Evolutionary conservation across 1,140 invertebrate genomes (phyloP).

Genomic region (Colletes gigas): DNA sequence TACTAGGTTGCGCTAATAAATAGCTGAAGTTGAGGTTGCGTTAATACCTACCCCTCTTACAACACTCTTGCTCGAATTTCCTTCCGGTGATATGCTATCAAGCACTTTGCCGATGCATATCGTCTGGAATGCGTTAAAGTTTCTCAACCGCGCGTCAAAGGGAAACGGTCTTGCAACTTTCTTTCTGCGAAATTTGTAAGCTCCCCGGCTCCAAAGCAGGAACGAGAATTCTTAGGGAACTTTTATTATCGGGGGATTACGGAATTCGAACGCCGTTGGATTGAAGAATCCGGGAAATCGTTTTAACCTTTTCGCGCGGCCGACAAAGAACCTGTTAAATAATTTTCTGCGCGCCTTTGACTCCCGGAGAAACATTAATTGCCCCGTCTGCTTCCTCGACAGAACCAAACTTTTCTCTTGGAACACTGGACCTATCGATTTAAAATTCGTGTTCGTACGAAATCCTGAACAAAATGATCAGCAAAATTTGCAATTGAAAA

Average conservation of each 20-base stretch:
- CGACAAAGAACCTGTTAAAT: background rate
- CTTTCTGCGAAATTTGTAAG: constrained; percentile 22
- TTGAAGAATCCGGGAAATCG: background rate
- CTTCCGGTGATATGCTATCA: constrained; percentile 27
- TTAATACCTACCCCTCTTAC: constrained; percentile 37
- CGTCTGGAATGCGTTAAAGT: constrained; percentile 37
- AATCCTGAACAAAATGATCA: no score
- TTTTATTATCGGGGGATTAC: background rate
- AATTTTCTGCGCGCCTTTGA: background rate
- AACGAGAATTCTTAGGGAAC: background rate
- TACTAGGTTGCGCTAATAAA: constrained; percentile 38
- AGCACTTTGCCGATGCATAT: constrained; percentile 27
- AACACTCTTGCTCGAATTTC: constrained; percentile 19
- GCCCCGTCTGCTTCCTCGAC: no score
- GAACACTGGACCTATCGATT: no score
- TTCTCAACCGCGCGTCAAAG: constrained; percentile 1
- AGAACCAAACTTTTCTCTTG: no score
- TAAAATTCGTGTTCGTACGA: no score
- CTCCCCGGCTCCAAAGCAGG: background rate
- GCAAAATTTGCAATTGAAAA: no score
- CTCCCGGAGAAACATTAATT: background rate
- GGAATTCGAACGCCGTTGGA: background rate
- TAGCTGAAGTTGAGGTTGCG: constrained; percentile 45
- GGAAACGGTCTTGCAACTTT: constrained; percentile 16
- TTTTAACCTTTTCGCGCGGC: no score